Evolutionary conservation across 2,113 vertebrate species (phyloP).

Genomic region (Eidolon helvum): DNA sequence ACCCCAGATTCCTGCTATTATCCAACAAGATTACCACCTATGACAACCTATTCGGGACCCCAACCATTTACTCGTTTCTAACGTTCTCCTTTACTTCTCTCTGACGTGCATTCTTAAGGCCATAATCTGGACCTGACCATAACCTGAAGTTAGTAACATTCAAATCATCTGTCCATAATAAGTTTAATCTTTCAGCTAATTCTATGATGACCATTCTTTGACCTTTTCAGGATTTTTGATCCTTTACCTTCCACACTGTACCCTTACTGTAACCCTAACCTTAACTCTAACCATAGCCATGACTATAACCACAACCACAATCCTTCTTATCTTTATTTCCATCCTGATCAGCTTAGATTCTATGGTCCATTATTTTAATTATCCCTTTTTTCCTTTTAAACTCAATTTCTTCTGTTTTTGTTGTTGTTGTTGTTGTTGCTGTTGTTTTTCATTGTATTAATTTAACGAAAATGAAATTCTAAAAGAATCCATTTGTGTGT

Average conservation of each 20-base stretch:
- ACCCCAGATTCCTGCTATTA: background rate
- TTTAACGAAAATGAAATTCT: constrained; percentile 13
- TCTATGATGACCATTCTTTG: background rate
- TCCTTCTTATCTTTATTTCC: background rate
- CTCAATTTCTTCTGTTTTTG: background rate
- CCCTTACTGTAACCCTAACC: background rate
- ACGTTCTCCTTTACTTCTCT: background rate
- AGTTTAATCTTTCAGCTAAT: background rate
- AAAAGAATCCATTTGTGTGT: background rate
- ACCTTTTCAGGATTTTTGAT: background rate
- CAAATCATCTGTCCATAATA: background rate
- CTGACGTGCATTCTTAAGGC: background rate
- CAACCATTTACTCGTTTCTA: background rate
- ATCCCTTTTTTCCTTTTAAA: background rate
- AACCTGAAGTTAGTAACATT: background rate
- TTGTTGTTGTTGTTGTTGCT: too few relatives aligned
- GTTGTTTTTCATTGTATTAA: background rate
- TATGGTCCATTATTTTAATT: background rate
- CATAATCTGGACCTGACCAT: background rate
- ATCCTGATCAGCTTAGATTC: background rate
- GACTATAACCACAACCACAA: background rate
- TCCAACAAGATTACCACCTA: background rate
- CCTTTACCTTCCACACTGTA: background rate
- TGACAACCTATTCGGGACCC: background rate
- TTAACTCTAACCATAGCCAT: background rate